These are phyloP conservation scores for Paramormyrops kingsleyae DNA, from an alignment of 2,113 vertebrate genomes.

Conservation along the genomic window DNA sequence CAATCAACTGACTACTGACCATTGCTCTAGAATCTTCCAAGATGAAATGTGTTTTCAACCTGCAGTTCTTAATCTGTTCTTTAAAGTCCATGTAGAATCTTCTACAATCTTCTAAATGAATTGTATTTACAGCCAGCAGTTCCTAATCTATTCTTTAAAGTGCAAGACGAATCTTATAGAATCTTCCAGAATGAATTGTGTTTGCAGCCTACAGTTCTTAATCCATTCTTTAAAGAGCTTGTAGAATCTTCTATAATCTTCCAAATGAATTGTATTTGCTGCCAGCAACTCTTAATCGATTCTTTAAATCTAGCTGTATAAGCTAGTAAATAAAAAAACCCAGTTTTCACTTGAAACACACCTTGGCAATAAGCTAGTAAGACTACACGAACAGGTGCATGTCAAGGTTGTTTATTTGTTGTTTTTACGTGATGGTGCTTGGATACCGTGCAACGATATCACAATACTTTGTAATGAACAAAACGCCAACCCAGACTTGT, in stretches of 20 bases:
- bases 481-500: background rate
- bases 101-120: too few species aligned
- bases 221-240: background rate
- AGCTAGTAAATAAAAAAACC: background rate
- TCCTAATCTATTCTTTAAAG: background rate
- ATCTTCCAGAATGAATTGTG: background rate
- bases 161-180: background rate
- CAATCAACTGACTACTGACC: background rate
- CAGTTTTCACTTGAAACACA: background rate
- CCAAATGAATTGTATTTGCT: background rate
- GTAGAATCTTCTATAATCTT: background rate
- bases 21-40: background rate
- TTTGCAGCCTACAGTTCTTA: background rate
- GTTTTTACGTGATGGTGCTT: background rate
- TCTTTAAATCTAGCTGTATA: background rate
- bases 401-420: background rate
- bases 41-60: background rate
- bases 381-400: background rate
- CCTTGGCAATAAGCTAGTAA: background rate
- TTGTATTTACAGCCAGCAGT: too few species aligned
- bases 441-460: background rate
- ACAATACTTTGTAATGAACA: background rate
- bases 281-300: background rate
- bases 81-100: background rate
- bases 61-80: background rate